Conservation (phyloP, 2,888 invertebrate species). For the Liodrosophila aerea region DNA sequence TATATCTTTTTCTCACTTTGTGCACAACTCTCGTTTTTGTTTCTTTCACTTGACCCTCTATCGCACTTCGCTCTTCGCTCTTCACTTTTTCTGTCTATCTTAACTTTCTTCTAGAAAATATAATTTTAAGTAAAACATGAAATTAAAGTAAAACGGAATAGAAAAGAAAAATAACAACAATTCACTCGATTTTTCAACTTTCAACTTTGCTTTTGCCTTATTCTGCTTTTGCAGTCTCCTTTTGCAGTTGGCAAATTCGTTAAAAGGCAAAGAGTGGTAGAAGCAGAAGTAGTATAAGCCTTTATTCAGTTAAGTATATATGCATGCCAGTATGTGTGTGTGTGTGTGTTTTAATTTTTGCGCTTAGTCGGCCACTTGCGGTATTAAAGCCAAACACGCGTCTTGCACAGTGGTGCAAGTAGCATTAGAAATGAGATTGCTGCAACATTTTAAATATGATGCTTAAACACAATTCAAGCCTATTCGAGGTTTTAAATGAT, state of each 20-base stretch:
- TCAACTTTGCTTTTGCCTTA: neutral
- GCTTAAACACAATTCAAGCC: neutral
- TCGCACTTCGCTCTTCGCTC: too few species aligned
- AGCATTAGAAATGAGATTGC: slow-evolving; percentile 1
- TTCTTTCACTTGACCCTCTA: slow-evolving; percentile 22
- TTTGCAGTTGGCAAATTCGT: neutral
- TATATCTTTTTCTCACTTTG: neutral
- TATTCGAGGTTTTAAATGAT: neutral
- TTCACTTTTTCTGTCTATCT: slow-evolving; percentile 20
- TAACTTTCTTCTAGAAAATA: slow-evolving; percentile 58
- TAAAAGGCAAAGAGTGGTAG: neutral
- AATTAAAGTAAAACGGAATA: slow-evolving; percentile 24
- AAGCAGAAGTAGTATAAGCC: too few species aligned
- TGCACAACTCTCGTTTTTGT: slow-evolving; percentile 25
- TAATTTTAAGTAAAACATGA: slow-evolving; percentile 34
- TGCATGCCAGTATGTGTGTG: neutral
- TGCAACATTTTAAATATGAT: too few species aligned
- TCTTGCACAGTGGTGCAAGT: slow-evolving; percentile 45
- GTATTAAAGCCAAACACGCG: slow-evolving; percentile 21
- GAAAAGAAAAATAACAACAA: too few species aligned
- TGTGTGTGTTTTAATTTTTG: too few species aligned
- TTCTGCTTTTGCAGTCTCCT: too few species aligned
- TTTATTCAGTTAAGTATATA: neutral
- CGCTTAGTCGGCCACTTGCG: neutral
- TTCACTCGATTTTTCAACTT: slow-evolving; percentile 8